phyloP scores from a whole-genome alignment of 2,888 invertebrate species.

The Parasteatoda lunata region DNA sequence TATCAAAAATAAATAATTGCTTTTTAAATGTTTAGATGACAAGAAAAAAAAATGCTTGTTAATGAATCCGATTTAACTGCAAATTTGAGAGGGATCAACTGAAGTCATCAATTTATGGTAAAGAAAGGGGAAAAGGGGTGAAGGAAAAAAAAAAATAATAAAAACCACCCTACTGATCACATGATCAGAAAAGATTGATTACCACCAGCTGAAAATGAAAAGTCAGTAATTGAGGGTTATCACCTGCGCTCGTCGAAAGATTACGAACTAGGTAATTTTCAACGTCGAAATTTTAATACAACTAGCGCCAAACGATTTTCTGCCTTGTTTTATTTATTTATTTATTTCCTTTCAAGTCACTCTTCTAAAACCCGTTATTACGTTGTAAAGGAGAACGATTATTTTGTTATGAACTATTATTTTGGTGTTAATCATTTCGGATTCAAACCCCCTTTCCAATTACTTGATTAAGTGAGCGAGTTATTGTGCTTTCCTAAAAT shows the following conservation, averaged over 20 bases:
- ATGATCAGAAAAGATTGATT: neutral
- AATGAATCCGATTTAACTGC: neutral
- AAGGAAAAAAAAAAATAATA: too few species aligned
- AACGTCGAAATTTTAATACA: neutral
- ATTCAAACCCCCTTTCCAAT: neutral
- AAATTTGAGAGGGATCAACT: neutral
- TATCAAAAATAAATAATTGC: neutral
- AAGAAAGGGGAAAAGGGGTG: neutral
- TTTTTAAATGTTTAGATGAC: neutral
- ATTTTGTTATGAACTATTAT: conserved; percentile 2
- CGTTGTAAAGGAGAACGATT: conserved; percentile 1
- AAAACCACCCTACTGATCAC: neutral
- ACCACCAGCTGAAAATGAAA: neutral
- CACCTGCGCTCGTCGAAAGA: neutral
- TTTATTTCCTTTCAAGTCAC: neutral
- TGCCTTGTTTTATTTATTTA: neutral
- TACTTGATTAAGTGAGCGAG: neutral
- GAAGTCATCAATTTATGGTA: neutral
- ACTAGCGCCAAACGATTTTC: neutral
- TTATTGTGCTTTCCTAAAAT: neutral
- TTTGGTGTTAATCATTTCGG: neutral
- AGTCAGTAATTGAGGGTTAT: conserved; percentile 3
- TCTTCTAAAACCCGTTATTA: conserved; percentile 5
- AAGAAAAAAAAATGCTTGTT: neutral
- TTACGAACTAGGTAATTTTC: neutral